These are phyloP conservation scores for Invenusta paracnida DNA, from an alignment of 2,888 invertebrate genomes.

Conservation along the genomic window DNA sequence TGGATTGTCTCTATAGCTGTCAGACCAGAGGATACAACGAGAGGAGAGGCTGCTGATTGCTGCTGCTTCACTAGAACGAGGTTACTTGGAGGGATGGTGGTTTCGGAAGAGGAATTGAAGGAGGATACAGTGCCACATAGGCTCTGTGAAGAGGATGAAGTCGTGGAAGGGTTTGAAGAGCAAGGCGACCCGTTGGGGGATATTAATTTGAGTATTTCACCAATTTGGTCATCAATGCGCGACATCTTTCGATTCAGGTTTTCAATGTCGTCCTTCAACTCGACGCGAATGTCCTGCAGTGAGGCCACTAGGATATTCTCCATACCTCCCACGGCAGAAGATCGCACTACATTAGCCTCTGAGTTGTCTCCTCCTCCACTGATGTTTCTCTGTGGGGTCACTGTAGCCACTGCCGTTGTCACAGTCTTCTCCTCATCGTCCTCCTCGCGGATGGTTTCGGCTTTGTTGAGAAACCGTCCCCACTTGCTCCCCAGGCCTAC, in stretches of 20 bases:
- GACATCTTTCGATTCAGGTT: conserved; percentile 24
- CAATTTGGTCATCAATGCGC: conserved; percentile 35
- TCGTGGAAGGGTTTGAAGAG: neutral
- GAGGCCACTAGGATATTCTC: conserved; percentile 9
- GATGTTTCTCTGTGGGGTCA: too few species aligned
- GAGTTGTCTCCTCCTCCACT: neutral
- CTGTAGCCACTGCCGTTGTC: neutral
- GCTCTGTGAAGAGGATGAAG: neutral
- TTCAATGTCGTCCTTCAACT: conserved; percentile 8
- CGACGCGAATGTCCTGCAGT: conserved; percentile 32
- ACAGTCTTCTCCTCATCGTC: neutral
- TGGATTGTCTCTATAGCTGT: neutral
- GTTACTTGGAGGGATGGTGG: neutral
- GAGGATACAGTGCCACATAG: neutral
- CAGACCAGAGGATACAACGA: neutral
- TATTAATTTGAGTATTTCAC: conserved; percentile 37
- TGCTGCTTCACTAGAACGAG: neutral
- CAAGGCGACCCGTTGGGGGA: neutral
- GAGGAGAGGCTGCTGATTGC: neutral
- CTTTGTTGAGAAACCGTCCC: conserved; percentile 16
- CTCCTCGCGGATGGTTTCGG: conserved; percentile 21
- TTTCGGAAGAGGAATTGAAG: neutral
- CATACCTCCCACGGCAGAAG: neutral
- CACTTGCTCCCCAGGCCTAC: neutral
- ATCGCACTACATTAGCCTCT: neutral